These are phyloP conservation scores for Nymphalis io DNA, from an alignment of 1,140 invertebrate species.

Conservation along the genomic window DNA sequence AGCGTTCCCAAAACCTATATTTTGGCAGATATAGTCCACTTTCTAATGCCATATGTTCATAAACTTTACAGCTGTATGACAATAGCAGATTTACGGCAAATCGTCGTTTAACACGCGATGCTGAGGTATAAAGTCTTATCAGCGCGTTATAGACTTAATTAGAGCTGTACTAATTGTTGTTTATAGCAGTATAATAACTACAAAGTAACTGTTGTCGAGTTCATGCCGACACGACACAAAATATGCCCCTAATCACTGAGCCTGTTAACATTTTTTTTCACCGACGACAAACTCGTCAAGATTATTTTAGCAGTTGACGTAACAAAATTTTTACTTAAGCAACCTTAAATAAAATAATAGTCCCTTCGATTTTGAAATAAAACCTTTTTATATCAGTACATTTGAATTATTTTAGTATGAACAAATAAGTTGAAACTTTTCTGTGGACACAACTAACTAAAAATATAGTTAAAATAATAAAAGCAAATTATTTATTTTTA, in stretches of 20 bases:
- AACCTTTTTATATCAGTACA: background rate
- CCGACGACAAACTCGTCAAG: constrained; percentile 29
- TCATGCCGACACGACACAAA: constrained; percentile 34
- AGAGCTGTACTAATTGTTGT: constrained; percentile 66
- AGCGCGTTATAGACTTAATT: constrained; percentile 62
- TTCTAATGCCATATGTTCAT: constrained; percentile 1
- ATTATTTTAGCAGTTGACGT: constrained; percentile 31
- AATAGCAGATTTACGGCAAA: constrained; percentile 52
- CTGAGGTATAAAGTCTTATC: constrained; percentile 55
- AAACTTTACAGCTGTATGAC: constrained; percentile 29
- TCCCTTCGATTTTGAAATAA: background rate
- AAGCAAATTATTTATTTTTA: background rate
- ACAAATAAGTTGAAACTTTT: background rate
- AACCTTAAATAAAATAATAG: constrained; percentile 14
- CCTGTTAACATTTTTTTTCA: constrained; percentile 37
- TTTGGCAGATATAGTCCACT: background rate
- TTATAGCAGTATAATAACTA: constrained; percentile 45
- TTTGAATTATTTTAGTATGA: background rate
- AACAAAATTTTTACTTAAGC: constrained; percentile 30
- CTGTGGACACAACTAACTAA: background rate
- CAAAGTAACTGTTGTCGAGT: constrained; percentile 33
- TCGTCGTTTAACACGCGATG: constrained; percentile 56
- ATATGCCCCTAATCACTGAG: constrained; percentile 36
- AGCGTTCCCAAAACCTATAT: constrained; percentile 10
- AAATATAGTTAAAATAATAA: background rate